Evolutionary conservation across 2,113 vertebrate species (phyloP).

Genomic region (Damaliscus lunatus): DNA sequence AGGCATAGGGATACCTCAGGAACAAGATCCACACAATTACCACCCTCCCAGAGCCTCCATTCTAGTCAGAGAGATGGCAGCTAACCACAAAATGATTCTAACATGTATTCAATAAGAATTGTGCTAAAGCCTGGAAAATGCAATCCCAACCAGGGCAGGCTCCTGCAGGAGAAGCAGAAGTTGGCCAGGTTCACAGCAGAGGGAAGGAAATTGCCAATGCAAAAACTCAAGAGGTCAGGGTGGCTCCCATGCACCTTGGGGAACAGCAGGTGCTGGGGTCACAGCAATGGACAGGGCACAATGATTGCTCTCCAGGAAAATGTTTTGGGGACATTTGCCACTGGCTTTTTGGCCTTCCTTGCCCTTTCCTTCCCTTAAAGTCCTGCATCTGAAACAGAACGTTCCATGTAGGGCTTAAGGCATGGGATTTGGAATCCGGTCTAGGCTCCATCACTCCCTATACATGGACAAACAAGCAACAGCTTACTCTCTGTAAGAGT

Average conservation of each 20-base stretch:
- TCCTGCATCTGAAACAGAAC: background rate
- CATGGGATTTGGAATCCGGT: background rate
- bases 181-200: background rate
- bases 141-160: background rate
- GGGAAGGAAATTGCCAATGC: background rate
- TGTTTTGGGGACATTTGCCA: background rate
- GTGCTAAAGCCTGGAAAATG: background rate
- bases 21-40: background rate
- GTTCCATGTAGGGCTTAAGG: background rate
- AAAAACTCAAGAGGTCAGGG: background rate
- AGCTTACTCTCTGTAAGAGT: too few species aligned
- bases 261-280: background rate
- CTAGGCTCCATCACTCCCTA: background rate
- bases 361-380: background rate
- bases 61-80: background rate
- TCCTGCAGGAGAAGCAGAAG: too few species aligned
- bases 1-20: background rate
- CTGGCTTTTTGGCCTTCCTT: background rate
- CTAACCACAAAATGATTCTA: background rate
- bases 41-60: background rate
- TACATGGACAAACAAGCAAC: background rate
- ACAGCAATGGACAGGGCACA: background rate
- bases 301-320: background rate
- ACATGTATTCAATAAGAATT: fast-evolving
- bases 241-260: background rate